Evolutionary conservation across 2,113 vertebrate genomes (phyloP).

Genomic region (Campylomormyrus numenius): DNA sequence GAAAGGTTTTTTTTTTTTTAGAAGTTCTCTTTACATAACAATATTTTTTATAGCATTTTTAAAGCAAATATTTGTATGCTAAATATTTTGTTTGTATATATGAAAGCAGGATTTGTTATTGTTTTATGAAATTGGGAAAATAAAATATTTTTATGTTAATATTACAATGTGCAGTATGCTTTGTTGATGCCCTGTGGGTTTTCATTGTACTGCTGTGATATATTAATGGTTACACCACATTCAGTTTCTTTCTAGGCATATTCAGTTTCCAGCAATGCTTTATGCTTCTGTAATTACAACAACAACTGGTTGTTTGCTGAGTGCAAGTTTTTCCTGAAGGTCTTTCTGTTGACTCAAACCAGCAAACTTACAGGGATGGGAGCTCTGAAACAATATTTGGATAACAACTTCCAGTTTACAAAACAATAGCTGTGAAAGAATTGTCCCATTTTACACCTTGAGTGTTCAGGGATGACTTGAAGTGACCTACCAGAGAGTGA

Average conservation of each 20-base stretch:
- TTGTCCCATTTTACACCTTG: background rate
- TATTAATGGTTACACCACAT: background rate
- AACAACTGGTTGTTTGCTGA: background rate
- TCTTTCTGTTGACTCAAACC: background rate
- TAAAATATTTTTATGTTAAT: background rate
- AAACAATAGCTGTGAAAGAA: background rate
- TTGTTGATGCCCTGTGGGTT: background rate
- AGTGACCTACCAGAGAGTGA: background rate
- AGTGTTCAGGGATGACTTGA: background rate
- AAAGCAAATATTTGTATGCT: background rate
- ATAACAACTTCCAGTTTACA: background rate
- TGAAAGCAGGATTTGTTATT: background rate
- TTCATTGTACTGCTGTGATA: background rate
- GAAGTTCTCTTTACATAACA: background rate
- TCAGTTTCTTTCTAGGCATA: background rate
- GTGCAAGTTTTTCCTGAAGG: background rate
- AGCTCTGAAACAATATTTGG: background rate
- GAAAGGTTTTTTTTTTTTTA: background rate
- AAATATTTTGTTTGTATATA: background rate
- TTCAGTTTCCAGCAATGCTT: background rate
- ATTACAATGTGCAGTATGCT: background rate
- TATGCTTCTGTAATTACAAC: background rate
- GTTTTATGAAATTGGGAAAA: background rate
- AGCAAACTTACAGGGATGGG: background rate
- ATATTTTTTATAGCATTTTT: slow-evolving; percentile 2